phyloP scores from a whole-genome alignment of 2,797 vertebrate genomes.

The Acipenser transmontanus region DNA sequence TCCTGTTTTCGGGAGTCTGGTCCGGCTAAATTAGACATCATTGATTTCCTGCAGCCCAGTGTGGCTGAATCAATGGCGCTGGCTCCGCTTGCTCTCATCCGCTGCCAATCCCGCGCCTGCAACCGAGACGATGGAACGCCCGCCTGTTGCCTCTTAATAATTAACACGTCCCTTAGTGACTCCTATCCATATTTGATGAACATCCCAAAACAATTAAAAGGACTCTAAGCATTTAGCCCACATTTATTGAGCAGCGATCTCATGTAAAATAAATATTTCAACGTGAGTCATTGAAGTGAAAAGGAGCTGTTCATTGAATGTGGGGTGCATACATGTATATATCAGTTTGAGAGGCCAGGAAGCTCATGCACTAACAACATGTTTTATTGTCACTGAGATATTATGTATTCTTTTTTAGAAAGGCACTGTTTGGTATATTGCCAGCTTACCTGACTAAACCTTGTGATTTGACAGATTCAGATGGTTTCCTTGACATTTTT shows the following conservation, averaged over 20 bases:
- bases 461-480: too few species aligned
- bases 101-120: constrained; percentile 30
- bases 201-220: constrained; percentile 48
- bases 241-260: background rate
- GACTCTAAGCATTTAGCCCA: background rate
- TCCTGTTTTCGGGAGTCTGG: too few species aligned
- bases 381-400: too few species aligned
- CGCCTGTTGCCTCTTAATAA: constrained; percentile 46
- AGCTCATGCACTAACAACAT: too few species aligned
- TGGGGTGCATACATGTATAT: background rate
- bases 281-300: background rate
- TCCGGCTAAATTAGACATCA: too few species aligned
- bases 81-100: background rate
- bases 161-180: constrained; percentile 53
- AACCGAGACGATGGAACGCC: constrained; percentile 25
- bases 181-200: constrained; percentile 64
- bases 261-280: background rate
- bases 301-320: background rate
- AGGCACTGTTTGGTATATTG: too few species aligned
- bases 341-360: too few species aligned
- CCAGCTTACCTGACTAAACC: too few species aligned
- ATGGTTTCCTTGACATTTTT: too few species aligned
- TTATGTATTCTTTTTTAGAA: too few species aligned
- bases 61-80: constrained; percentile 19
- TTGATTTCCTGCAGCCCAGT: background rate